Percentiles rank a stretch among this genome's conserved stretches.
Conservation (phyloP, 2,888 invertebrate species). For the Helleia helle region DNA sequence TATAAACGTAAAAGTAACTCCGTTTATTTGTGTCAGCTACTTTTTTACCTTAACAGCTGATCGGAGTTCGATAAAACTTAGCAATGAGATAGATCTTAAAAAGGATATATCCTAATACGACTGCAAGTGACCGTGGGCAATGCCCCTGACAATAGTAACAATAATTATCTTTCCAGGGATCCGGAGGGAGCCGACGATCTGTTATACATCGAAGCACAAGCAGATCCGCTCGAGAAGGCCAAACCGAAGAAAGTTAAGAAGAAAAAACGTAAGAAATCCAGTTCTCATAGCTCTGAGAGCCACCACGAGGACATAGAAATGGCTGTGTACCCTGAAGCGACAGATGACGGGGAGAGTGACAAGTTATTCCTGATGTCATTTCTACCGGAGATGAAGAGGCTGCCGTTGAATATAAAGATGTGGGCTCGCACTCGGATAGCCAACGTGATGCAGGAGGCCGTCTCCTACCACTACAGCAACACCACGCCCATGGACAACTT, state of each 20-base stretch:
- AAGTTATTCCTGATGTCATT: conserved; percentile 54
- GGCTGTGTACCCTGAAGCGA: conserved; percentile 38
- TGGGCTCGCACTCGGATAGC: conserved; percentile 63
- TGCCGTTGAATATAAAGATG: conserved; percentile 58
- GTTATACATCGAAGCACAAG: conserved; percentile 5
- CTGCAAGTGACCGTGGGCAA: no score
- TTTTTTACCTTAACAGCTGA: no score
- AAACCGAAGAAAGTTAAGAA: conserved; percentile 20
- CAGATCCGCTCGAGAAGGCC: conserved; percentile 12
- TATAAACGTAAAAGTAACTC: no score
- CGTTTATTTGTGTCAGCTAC: no score
- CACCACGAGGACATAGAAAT: conserved; percentile 48
- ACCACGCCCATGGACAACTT: conserved; percentile 30
- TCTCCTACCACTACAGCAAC: conserved; percentile 43
- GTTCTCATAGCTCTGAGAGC: conserved; percentile 27
- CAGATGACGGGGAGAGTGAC: conserved; percentile 48
- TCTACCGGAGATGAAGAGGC: conserved; percentile 55
- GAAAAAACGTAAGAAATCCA: conserved; percentile 30
- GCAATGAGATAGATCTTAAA: no score
- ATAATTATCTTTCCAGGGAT: conserved; percentile 15
- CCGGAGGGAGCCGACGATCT: conserved; percentile 6
- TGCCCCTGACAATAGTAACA: no score
- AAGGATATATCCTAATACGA: no score
- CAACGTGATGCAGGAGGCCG: conserved; percentile 61
- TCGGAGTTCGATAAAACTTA: no score